Percentiles rank a stretch among this genome's conserved stretches.
Evolutionary conservation across 1,140 invertebrate species (phyloP).

Genomic region (Subanguina moxae): DNA sequence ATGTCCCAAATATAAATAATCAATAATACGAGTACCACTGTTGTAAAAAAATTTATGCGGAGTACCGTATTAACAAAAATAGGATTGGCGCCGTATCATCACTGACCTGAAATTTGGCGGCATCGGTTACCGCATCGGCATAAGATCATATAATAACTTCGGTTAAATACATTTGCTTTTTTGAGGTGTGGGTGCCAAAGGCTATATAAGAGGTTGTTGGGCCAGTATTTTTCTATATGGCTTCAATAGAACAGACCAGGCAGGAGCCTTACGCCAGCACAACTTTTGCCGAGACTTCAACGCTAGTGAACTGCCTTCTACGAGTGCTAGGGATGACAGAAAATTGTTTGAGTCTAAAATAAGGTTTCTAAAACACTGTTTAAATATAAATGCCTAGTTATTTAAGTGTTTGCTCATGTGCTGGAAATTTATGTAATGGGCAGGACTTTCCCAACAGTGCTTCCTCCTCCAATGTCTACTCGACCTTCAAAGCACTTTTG

Average conservation of each 20-base stretch:
- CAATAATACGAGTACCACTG: no score
- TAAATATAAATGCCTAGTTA: slow-evolving; percentile 15
- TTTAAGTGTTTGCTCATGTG: slow-evolving; percentile 49
- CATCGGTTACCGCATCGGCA: neutral
- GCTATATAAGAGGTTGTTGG: slow-evolving; percentile 52
- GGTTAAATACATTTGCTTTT: slow-evolving; percentile 1
- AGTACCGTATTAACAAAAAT: no score
- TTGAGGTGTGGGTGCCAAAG: slow-evolving; percentile 46
- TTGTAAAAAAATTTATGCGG: no score
- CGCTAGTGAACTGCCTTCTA: slow-evolving; percentile 26
- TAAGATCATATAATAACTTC: neutral
- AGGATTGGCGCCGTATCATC: neutral
- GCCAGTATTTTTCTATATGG: slow-evolving; percentile 38
- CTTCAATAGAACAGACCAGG: slow-evolving; percentile 39
- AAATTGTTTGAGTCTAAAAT: slow-evolving; percentile 44
- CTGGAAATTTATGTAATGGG: slow-evolving; percentile 46
- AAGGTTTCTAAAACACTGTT: slow-evolving; percentile 20
- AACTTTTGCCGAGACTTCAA: slow-evolving; percentile 47
- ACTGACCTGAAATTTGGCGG: neutral
- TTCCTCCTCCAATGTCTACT: slow-evolving; percentile 18
- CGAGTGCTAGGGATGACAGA: slow-evolving; percentile 27
- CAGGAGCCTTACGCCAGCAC: slow-evolving; percentile 29
- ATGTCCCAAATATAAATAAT: no score
- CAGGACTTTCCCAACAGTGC: neutral
- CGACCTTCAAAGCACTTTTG: neutral